phyloP scores from a whole-genome alignment of 2,888 invertebrate genomes.

The Rhopalosiphum nymphaeae region DNA sequence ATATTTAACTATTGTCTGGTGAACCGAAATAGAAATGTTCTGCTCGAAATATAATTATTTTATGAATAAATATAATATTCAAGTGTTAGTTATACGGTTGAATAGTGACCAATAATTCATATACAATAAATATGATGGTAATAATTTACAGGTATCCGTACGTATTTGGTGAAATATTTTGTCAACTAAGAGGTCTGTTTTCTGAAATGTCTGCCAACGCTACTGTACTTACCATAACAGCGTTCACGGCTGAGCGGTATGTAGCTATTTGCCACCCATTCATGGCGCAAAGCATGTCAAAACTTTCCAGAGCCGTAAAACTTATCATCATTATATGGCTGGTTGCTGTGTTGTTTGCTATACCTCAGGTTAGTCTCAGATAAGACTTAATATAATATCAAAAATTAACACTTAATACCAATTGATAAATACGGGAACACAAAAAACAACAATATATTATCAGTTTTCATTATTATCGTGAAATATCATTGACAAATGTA shows the following conservation, averaged over 20 bases:
- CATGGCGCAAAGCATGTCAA: conserved; percentile 85
- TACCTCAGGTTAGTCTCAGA: conserved; percentile 75
- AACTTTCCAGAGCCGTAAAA: conserved; percentile 85
- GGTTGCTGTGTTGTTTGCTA: conserved; percentile 79
- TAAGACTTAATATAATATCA: not conserved
- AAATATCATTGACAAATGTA: not conserved
- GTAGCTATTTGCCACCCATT: conserved; percentile 87
- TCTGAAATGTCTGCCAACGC: conserved; percentile 87
- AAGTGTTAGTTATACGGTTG: not conserved
- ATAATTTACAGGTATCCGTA: conserved; percentile 75
- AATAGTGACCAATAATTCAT: not conserved
- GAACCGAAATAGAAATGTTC: not conserved
- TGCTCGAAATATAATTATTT: not conserved
- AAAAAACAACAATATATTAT: not conserved
- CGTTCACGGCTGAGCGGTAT: conserved; percentile 89
- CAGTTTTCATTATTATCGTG: not conserved
- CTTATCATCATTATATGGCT: conserved; percentile 87
- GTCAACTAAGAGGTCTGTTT: conserved; percentile 81
- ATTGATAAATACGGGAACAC: not conserved
- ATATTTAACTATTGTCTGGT: not conserved
- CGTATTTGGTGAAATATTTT: conserved; percentile 83
- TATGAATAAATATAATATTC: not conserved
- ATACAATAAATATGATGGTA: not conserved
- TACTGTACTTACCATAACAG: conserved; percentile 83
- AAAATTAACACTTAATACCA: not conserved